Conservation (phyloP, 23 tunicate genomes). For the Trididemnum nubilum region DNA sequence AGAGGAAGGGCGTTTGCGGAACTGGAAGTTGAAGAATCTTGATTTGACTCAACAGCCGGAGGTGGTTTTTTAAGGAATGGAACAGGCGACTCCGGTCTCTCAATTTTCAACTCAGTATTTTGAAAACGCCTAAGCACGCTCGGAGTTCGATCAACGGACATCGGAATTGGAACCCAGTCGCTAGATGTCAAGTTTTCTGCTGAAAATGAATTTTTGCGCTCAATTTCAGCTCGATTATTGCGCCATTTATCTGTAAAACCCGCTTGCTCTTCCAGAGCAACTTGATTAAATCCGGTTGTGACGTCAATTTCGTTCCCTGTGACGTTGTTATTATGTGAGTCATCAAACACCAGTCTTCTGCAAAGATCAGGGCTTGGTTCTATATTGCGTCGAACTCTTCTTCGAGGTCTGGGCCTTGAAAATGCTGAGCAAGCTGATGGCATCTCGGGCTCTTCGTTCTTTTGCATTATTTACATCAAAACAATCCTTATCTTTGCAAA, state of each 20-base stretch:
- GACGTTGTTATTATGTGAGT: neutral
- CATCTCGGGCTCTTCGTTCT: neutral
- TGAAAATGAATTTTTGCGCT: neutral
- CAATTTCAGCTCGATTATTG: no score
- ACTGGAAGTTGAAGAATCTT: no score
- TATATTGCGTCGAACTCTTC: neutral
- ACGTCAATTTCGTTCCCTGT: neutral
- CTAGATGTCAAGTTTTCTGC: neutral
- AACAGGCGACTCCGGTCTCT: neutral
- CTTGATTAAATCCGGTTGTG: no score
- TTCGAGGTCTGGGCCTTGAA: neutral
- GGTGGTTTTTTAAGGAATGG: neutral
- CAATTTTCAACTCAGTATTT: no score
- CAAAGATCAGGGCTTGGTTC: neutral
- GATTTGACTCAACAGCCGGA: no score
- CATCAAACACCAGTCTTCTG: neutral
- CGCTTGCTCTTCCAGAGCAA: neutral
- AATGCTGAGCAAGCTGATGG: neutral
- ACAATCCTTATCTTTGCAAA: no score
- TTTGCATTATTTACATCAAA: neutral
- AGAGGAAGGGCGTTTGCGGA: no score
- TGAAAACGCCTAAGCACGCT: neutral
- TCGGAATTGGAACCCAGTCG: neutral
- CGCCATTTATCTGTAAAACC: neutral
- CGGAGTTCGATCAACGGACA: neutral